phyloP scores from a whole-genome alignment of 2,797 vertebrate species.

The Chrosomus eos region DNA sequence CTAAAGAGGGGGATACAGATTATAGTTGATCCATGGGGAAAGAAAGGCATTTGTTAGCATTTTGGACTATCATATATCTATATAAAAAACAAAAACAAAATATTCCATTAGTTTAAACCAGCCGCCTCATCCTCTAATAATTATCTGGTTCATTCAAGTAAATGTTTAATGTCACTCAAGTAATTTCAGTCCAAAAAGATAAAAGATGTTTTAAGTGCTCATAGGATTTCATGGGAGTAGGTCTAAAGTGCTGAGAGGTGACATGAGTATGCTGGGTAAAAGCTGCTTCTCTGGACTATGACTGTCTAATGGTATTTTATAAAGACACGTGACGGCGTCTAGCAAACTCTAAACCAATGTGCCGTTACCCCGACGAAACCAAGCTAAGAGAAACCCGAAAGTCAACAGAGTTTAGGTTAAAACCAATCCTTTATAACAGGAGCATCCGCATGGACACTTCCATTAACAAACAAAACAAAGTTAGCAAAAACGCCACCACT shows the following conservation, averaged over 20 bases:
- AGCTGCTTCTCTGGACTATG: slow-evolving; percentile 67
- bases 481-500: background rate
- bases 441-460: too few relatives aligned
- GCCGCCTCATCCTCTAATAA: slow-evolving; percentile 26
- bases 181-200: slow-evolving; percentile 17
- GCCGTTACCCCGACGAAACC: slow-evolving; percentile 26
- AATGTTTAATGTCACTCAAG: slow-evolving; percentile 24
- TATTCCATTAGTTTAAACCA: slow-evolving; percentile 37
- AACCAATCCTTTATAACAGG: slow-evolving; percentile 63
- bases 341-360: background rate
- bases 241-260: slow-evolving; percentile 69
- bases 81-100: slow-evolving; percentile 50
- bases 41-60: slow-evolving; percentile 30
- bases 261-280: slow-evolving; percentile 20
- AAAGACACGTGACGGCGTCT: slow-evolving; percentile 11
- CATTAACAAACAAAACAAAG: slow-evolving; percentile 13
- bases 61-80: slow-evolving; percentile 16
- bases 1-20: slow-evolving; percentile 50
- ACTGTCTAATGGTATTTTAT: slow-evolving; percentile 82
- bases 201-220: slow-evolving; percentile 51
- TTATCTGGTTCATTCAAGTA: slow-evolving; percentile 43
- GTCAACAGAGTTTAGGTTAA: slow-evolving; percentile 40
- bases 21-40: slow-evolving; percentile 13
- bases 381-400: background rate
- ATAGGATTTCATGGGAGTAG: slow-evolving; percentile 52